Evolutionary conservation across 2,797 vertebrate genomes (phyloP).

Genomic region (Salmo trutta): DNA sequence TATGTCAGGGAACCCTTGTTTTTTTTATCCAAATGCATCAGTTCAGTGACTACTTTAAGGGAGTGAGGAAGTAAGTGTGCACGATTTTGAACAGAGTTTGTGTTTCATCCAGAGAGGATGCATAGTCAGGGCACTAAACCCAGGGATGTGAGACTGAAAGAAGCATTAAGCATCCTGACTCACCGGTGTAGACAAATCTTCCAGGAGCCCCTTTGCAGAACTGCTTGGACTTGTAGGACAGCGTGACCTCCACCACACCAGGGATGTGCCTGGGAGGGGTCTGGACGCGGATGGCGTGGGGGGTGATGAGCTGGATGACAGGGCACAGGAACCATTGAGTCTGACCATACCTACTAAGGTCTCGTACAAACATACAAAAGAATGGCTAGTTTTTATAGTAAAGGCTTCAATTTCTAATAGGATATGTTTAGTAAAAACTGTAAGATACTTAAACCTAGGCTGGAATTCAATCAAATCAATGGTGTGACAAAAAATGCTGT

Average conservation of each 20-base stretch:
- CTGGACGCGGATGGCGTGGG: constrained; percentile 98
- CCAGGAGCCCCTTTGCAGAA: constrained; percentile 99
- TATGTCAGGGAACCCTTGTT: background rate
- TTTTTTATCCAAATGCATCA: background rate
- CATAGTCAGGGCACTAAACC: background rate
- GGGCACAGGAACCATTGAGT: constrained; percentile 23
- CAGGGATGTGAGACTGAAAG: constrained; percentile 1
- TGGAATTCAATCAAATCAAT: background rate
- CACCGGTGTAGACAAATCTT: constrained; percentile 97
- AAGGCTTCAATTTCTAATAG: background rate
- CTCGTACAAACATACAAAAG: background rate
- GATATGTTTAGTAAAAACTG: background rate
- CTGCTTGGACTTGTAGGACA: constrained; percentile 99
- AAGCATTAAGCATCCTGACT: constrained; percentile 55
- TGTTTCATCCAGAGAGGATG: constrained; percentile 42
- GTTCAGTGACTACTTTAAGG: background rate
- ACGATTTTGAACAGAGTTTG: background rate
- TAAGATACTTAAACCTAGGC: background rate
- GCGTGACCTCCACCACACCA: constrained; percentile 97
- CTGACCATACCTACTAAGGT: background rate
- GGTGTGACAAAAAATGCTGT: constrained; percentile 47
- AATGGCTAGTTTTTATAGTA: background rate
- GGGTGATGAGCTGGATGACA: constrained; percentile 90
- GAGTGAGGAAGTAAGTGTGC: background rate
- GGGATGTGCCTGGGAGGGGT: constrained; percentile 98